phyloP scores from a whole-genome alignment of 1,140 invertebrate species.

The Diplogasteroides magnus region DNA sequence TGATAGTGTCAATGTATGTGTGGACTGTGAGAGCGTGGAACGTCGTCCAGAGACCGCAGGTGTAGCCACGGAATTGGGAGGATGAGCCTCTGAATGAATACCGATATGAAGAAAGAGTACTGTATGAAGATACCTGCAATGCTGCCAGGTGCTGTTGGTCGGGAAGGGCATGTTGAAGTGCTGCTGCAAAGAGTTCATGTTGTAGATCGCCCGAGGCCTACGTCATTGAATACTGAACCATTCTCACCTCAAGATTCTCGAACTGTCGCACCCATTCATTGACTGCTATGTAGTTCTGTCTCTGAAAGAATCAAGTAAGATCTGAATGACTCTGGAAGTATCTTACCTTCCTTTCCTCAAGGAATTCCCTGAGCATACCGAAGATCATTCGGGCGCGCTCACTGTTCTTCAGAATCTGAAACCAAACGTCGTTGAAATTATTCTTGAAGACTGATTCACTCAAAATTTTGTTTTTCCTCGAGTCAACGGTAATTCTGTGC shows the following conservation, averaged over 20 bases:
- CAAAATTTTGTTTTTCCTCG: no score
- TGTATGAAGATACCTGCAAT: no score
- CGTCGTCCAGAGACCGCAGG: constrained; percentile 87
- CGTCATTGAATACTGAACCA: constrained; percentile 4
- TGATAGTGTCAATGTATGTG: constrained; percentile 62
- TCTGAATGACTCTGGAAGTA: no score
- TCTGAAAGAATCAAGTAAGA: no score
- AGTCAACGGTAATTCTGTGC: no score
- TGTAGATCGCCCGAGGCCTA: no score
- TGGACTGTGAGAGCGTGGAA: constrained; percentile 88
- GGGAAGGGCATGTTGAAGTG: constrained; percentile 54
- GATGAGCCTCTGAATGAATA: no score
- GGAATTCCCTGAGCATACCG: constrained; percentile 38
- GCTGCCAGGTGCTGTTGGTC: constrained; percentile 68
- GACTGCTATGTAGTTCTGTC: constrained; percentile 25
- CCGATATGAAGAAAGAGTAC: no score
- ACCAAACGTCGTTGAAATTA: not conserved
- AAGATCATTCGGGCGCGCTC: constrained; percentile 49
- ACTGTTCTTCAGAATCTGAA: constrained; percentile 42
- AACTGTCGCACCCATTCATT: constrained; percentile 49
- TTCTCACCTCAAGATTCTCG: constrained; percentile 43
- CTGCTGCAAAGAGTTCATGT: constrained; percentile 24
- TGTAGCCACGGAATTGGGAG: constrained; percentile 71
- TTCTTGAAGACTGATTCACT: constrained; percentile 1
- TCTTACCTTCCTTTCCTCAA: constrained; percentile 33